phyloP scores from a whole-genome alignment of 2,888 invertebrate species.

The Dioctria rufipes region DNA sequence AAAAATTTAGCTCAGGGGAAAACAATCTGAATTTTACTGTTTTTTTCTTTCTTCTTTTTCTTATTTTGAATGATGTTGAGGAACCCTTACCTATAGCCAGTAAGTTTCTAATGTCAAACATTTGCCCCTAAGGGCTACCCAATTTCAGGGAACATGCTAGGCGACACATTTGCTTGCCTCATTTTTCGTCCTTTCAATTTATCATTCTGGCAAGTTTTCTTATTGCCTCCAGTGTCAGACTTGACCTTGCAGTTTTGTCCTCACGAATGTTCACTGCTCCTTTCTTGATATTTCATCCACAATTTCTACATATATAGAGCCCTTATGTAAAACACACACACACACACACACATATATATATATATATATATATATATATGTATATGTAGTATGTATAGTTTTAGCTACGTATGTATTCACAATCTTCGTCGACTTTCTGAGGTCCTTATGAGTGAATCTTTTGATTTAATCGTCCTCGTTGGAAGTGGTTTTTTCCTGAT shows the following conservation, averaged over 20 bases:
- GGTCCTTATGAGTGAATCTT: slow-evolving; percentile 40
- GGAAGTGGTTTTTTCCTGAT: slow-evolving; percentile 31
- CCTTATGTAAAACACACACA: no score
- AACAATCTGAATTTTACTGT: slow-evolving; percentile 5
- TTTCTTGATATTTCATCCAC: no score
- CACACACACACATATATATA: no score
- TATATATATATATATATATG: no score
- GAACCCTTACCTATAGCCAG: not conserved
- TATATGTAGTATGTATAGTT: no score
- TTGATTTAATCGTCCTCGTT: slow-evolving; percentile 42
- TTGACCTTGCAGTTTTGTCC: slow-evolving; percentile 43
- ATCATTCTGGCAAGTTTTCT: slow-evolving; percentile 46
- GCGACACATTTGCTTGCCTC: slow-evolving; percentile 45
- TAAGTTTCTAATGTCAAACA: slow-evolving; percentile 35
- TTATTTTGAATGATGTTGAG: no score
- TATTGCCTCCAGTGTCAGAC: slow-evolving; percentile 44
- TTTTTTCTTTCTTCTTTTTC: no score
- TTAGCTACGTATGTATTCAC: no score
- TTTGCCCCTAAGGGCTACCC: slow-evolving; percentile 40
- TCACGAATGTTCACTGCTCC: not conserved
- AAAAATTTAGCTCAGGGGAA: slow-evolving; percentile 8
- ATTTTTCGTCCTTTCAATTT: slow-evolving; percentile 44
- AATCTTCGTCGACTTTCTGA: slow-evolving; percentile 10
- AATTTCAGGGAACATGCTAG: slow-evolving; percentile 17
- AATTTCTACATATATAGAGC: no score